A percentile compares a stretch with the other conserved stretches of the same genome.
These are phyloP conservation scores for Adelognathus sp. DNA, from an alignment of 2,888 invertebrate genomes.

Conservation along the genomic window DNA sequence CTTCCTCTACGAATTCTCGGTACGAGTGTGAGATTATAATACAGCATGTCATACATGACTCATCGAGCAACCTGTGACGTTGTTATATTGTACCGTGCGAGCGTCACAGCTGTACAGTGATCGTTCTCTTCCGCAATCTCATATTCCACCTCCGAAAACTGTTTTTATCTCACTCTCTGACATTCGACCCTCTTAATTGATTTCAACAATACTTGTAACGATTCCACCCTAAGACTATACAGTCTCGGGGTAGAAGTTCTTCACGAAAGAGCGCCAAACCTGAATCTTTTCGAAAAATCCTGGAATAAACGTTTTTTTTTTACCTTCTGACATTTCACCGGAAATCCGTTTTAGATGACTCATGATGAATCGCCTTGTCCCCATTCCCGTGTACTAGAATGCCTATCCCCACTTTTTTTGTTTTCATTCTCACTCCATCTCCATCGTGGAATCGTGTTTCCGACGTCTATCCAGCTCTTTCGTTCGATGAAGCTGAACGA, in stretches of 20 bases:
- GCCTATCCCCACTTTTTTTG: not conserved
- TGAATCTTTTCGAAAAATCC: not conserved
- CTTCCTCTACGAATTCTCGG: conserved; percentile 17
- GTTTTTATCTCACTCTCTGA: not conserved
- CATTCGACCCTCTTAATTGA: not conserved
- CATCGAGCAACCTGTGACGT: conserved; percentile 41
- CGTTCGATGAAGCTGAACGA: not conserved
- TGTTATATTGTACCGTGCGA: not conserved
- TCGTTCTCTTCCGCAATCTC: conserved; percentile 48
- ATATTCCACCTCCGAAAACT: conserved; percentile 19
- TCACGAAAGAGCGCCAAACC: not conserved
- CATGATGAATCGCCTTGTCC: conserved; percentile 13
- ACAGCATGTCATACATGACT: conserved; percentile 18
- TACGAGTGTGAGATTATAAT: conserved; percentile 3
- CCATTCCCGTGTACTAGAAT: not conserved
- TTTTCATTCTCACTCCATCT: not conserved
- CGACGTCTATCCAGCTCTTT: not conserved
- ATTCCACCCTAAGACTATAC: not conserved
- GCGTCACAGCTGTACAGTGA: conserved; percentile 37
- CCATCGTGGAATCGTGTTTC: not conserved
- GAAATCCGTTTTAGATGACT: conserved; percentile 3
- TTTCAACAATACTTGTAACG: conserved; percentile 6
- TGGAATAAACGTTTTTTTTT: not conserved
- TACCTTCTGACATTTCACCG: not conserved
- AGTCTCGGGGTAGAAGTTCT: not conserved